phyloP scores from a whole-genome alignment of 30 jellyfish, hydroid and myxozoan genomes.

The Aurelia sp. region DNA sequence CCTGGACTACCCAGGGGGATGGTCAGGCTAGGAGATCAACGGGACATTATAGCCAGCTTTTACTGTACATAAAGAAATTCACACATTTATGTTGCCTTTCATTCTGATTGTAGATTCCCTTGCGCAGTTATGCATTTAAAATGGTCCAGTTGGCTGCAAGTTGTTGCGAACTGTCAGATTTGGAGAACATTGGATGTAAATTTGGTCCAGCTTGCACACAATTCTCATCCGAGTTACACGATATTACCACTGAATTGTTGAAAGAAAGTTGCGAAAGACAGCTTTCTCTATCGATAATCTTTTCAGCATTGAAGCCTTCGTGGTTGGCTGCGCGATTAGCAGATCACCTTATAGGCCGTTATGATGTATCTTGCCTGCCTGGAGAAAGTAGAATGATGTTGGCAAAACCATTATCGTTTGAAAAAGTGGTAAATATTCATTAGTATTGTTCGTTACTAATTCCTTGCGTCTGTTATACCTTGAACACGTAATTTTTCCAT shows the following conservation, averaged over 20 bases:
- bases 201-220: constrained; percentile 59
- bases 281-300: constrained; percentile 4
- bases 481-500: no score
- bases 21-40: no score
- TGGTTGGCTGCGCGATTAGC: constrained; percentile 66
- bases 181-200: not conserved
- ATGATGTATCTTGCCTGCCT: constrained; percentile 34
- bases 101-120: constrained; percentile 21
- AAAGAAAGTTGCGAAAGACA: not conserved
- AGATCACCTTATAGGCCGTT: constrained; percentile 40
- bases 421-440: constrained; percentile 49
- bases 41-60: no score
- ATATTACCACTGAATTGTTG: not conserved
- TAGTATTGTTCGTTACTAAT: not conserved
- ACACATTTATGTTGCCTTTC: not conserved
- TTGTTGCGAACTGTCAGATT: constrained; percentile 56
- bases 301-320: constrained; percentile 28
- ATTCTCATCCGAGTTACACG: constrained; percentile 15
- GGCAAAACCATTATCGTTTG: constrained; percentile 71
- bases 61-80: no score
- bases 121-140: constrained; percentile 29
- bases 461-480: no score
- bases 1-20: no score
- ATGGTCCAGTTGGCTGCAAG: constrained; percentile 34
- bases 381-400: constrained; percentile 28